These are phyloP conservation scores for Drosophila ficusphila DNA, from an alignment of 1,140 invertebrate species.

Conservation along the genomic window DNA sequence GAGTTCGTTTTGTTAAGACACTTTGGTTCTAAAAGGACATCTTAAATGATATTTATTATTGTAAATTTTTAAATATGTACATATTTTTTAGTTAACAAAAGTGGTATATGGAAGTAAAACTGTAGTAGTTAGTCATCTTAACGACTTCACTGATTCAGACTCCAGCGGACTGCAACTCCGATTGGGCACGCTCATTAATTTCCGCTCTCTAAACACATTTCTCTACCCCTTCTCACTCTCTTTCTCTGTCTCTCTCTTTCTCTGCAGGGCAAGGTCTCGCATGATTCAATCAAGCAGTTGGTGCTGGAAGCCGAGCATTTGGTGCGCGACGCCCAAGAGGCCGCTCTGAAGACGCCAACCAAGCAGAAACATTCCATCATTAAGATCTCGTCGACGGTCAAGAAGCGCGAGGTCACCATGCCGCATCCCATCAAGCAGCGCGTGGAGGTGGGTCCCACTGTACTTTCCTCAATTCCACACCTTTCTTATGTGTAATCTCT, in stretches of 20 bases:
- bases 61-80: no score
- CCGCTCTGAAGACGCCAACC: slow-evolving; percentile 79
- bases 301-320: slow-evolving; percentile 84
- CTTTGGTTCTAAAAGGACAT: no score
- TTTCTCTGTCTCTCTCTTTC: slow-evolving; percentile 4
- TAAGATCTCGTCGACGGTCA: slow-evolving; percentile 81
- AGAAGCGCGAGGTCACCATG: slow-evolving; percentile 79
- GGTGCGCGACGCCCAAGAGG: slow-evolving; percentile 81
- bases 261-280: slow-evolving; percentile 78
- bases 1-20: no score
- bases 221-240: slow-evolving; percentile 9
- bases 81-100: neutral
- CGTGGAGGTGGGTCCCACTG: slow-evolving; percentile 77
- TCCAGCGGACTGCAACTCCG: slow-evolving; percentile 21
- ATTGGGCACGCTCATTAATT: slow-evolving; percentile 72
- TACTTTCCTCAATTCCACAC: no score
- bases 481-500: no score
- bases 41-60: no score
- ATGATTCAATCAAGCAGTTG: slow-evolving; percentile 84
- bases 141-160: slow-evolving; percentile 21
- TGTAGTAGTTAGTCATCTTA: slow-evolving; percentile 28
- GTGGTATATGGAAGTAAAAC: neutral
- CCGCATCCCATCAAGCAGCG: slow-evolving; percentile 77
- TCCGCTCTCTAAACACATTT: slow-evolving; percentile 28
- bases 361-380: slow-evolving; percentile 83